These are phyloP conservation scores for Periparus ater DNA, from an alignment of 2,797 vertebrate species.

Conservation along the genomic window DNA sequence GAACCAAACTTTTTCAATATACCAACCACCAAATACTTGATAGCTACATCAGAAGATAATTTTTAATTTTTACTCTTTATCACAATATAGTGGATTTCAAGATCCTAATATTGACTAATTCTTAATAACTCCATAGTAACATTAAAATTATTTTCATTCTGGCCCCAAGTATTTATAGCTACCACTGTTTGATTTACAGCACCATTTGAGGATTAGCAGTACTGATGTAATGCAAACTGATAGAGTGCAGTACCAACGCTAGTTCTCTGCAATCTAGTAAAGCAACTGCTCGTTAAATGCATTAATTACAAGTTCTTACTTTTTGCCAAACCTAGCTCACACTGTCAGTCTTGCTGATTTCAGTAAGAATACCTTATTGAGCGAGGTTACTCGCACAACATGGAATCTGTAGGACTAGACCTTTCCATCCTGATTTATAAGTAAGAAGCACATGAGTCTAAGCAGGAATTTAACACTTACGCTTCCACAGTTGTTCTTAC, in stretches of 20 bases:
- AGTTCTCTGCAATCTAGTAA: background rate
- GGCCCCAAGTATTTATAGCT: background rate
- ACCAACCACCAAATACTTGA: background rate
- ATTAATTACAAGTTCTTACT: background rate
- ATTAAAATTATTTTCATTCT: background rate
- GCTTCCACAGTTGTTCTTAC: slow-evolving; percentile 66
- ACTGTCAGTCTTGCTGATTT: background rate
- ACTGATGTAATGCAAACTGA: background rate
- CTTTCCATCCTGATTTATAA: background rate
- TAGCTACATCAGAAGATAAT: background rate
- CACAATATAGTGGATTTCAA: background rate
- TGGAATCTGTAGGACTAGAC: background rate
- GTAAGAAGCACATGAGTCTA: slow-evolving; percentile 19
- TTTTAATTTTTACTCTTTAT: background rate
- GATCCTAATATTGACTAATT: background rate
- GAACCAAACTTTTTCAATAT: background rate
- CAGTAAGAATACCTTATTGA: background rate
- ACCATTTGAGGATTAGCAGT: background rate
- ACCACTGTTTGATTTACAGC: background rate
- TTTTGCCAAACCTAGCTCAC: background rate
- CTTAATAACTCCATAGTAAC: background rate
- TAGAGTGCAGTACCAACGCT: background rate
- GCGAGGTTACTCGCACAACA: background rate
- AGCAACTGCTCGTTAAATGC: background rate
- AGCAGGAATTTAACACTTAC: slow-evolving; percentile 83